phyloP scores from a whole-genome alignment of 2,113 vertebrate species.

The Gyps fulvus region DNA sequence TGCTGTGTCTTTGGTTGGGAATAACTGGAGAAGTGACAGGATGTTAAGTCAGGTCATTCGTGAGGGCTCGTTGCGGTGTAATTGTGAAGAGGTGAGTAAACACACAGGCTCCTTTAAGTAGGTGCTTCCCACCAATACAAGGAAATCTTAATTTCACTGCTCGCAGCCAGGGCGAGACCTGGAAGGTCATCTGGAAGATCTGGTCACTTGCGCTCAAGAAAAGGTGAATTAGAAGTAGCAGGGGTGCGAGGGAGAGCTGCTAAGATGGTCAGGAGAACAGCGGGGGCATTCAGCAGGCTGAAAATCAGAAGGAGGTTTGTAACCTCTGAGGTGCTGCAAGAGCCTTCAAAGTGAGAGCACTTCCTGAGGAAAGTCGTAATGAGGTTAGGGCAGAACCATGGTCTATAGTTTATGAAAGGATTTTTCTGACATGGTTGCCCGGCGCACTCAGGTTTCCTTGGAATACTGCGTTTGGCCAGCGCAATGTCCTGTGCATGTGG shows the following conservation, averaged over 20 bases:
- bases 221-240: neutral
- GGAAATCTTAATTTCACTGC: neutral
- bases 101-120: neutral
- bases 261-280: neutral
- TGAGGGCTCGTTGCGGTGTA: neutral
- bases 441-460: neutral
- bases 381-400: neutral
- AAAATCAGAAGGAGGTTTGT: neutral
- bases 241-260: neutral
- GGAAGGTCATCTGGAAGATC: neutral
- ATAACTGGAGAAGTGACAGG: rapidly evolving
- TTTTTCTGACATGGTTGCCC: neutral
- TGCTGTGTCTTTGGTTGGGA: neutral
- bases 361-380: too few species aligned
- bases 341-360: neutral
- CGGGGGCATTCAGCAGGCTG: neutral
- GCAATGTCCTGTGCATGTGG: rapidly evolving
- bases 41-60: rapidly evolving
- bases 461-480: rapidly evolving
- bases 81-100: neutral
- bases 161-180: neutral
- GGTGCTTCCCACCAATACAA: neutral
- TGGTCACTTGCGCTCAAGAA: neutral
- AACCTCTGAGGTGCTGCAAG: neutral
- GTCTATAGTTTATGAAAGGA: neutral